Base-by-base conservation (phyloP, 2,797 vertebrate genomes). In the Microhierax caerulescens region DNA sequence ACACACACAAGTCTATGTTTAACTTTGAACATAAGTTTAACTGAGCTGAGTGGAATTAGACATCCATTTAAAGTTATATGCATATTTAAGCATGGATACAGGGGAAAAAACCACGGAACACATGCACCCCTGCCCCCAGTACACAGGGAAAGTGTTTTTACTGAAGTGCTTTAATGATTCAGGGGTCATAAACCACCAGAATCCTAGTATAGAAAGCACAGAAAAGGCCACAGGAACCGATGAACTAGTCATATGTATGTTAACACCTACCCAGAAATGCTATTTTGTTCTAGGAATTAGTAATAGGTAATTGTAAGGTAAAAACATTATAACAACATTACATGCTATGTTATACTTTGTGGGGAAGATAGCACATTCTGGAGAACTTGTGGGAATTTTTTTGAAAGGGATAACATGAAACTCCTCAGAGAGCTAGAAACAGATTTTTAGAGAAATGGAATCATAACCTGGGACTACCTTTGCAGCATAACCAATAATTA, bases 61-160 rank as follows among this genome's bases (percentile, higher is more conserved):
- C 7, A 48, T 17, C 14, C 28, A 37, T 64, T 59, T 69, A 53
- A 68, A 74, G 28, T 45, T 60, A 60, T 18, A 15, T 60, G 57
- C 5, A 15, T 57, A 54, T 21, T 64, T 54, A 67, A 60, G 14
- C 45, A 48, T 12, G 6, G 25, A 48, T 11, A 73, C 7, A 28
- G 39, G 28, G 14, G 3, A 2, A 7, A 28, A 34, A 36, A 78
- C 20, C 5, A 3, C 16, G 36, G 11, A 80, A 60, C 5, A 28
- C 11, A 27, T 0, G 1, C 17, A 17, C 11, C 2, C 7, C 30
- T 64, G 7, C 11, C 30, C 23, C 6, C 15, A 51, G 1, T 19
- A 39, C 5, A 48, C 4, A 12, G 8, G 18, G 30, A 77, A 61
- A 41, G 1, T 27, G 10, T 24, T 81, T 85, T 72, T 67, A 43